Conservation (phyloP, 2,888 invertebrate genomes). For the Epiblema foenella region DNA sequence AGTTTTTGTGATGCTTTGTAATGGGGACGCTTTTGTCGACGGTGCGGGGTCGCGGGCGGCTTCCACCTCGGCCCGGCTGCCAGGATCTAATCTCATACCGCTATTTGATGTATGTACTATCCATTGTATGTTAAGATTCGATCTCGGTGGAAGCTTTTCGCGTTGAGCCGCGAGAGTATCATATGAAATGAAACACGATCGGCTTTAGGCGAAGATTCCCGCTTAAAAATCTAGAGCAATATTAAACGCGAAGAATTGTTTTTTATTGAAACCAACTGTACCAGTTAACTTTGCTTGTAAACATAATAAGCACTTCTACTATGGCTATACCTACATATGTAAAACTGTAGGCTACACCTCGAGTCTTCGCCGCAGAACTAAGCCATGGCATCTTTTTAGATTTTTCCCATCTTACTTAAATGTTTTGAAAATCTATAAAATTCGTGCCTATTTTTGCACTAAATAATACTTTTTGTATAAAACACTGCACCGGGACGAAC, state of each 20-base stretch:
- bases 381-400: constrained; percentile 54
- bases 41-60: constrained; percentile 17
- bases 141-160: constrained; percentile 20
- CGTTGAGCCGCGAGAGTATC: constrained; percentile 1
- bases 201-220: constrained; percentile 32
- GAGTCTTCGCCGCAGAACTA: constrained; percentile 53
- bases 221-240: not conserved
- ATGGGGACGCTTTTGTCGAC: constrained; percentile 57
- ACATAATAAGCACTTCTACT: not conserved
- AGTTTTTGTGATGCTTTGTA: constrained; percentile 77
- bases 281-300: not conserved
- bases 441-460: constrained; percentile 58
- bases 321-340: not conserved
- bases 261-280: not conserved
- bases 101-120: not conserved
- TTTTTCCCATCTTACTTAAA: constrained; percentile 43
- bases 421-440: constrained; percentile 44
- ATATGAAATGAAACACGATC: not conserved
- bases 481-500: constrained; percentile 48
- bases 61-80: constrained; percentile 2
- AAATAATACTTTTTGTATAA: constrained; percentile 53
- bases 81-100: constrained; percentile 1
- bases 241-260: not conserved
- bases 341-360: constrained; percentile 14
- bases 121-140: constrained; percentile 2